These are phyloP conservation scores for Calypte anna DNA, from an alignment of 2,113 vertebrate genomes.

Conservation along the genomic window DNA sequence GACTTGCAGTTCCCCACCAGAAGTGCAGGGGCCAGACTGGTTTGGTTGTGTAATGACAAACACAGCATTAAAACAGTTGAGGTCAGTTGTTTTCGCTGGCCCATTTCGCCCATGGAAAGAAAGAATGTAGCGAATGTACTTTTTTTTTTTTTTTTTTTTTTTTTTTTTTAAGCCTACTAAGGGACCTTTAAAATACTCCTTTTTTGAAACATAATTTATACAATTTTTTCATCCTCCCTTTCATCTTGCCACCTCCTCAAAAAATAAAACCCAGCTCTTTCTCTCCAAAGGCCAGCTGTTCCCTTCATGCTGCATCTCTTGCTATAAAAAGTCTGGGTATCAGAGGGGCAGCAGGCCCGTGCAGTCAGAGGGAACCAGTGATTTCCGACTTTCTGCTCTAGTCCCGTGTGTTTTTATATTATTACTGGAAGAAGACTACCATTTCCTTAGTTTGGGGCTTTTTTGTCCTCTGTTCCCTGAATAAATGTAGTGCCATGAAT, in stretches of 20 bases:
- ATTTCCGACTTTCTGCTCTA: neutral
- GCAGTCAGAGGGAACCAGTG: neutral
- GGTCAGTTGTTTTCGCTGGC: conserved; percentile 68
- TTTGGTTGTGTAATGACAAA: neutral
- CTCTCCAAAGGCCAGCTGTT: neutral
- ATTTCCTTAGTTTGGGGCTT: neutral
- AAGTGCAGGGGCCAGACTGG: neutral
- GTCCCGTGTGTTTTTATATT: neutral
- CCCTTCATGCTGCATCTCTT: neutral
- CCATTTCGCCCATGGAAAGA: neutral
- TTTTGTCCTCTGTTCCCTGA: neutral
- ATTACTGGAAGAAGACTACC: neutral
- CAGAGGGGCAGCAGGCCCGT: neutral
- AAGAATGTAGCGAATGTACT: conserved; percentile 46
- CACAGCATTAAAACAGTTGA: conserved; percentile 22
- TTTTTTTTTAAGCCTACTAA: neutral
- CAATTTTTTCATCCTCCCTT: conserved; percentile 8
- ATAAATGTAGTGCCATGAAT: conserved; percentile 49
- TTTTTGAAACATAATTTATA: conserved; percentile 42
- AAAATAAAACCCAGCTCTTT: neutral
- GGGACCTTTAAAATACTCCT: conserved; percentile 45
- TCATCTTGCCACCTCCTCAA: neutral
- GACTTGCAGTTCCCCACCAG: neutral
- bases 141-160: neutral
- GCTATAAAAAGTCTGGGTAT: neutral